Evolutionary conservation across 2,888 invertebrate genomes (phyloP).

Genomic region (Eubasilissa splendida): DNA sequence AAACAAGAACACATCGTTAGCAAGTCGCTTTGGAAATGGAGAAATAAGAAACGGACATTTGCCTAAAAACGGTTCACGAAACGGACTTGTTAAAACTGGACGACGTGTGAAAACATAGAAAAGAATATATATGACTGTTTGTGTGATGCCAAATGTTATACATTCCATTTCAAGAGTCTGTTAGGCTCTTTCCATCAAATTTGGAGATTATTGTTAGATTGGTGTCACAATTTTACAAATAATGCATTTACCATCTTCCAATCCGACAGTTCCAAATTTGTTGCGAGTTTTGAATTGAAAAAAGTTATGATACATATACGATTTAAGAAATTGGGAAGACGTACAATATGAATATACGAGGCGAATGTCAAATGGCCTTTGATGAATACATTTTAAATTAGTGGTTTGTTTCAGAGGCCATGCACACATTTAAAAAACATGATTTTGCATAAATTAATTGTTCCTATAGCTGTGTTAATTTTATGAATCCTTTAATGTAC

Average conservation of each 20-base stretch:
- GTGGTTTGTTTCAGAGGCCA: background rate
- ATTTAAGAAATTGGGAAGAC: background rate
- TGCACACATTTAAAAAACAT: background rate
- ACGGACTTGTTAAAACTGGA: slow-evolving; percentile 71
- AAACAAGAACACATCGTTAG: slow-evolving; percentile 69
- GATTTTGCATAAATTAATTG: too few relatives aligned
- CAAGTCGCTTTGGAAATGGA: slow-evolving; percentile 66
- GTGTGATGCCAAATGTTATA: slow-evolving; percentile 42
- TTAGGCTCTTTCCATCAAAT: background rate
- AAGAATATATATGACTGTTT: background rate
- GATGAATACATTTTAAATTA: slow-evolving; percentile 1
- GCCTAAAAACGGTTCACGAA: slow-evolving; percentile 75
- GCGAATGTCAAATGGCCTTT: slow-evolving; percentile 3
- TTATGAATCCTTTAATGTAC: too few relatives aligned
- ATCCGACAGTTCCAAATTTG: background rate
- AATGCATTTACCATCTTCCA: background rate
- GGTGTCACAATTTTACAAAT: background rate
- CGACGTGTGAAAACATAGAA: slow-evolving; percentile 72
- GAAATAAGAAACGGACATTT: slow-evolving; percentile 69
- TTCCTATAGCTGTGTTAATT: too few relatives aligned
- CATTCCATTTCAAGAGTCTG: slow-evolving; percentile 17
- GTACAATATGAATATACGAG: background rate
- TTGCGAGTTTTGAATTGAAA: background rate
- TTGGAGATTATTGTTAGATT: background rate
- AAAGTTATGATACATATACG: background rate